Base-by-base conservation (phyloP, 2,797 vertebrate genomes). In the Melanogrammus aeglefinus region DNA sequence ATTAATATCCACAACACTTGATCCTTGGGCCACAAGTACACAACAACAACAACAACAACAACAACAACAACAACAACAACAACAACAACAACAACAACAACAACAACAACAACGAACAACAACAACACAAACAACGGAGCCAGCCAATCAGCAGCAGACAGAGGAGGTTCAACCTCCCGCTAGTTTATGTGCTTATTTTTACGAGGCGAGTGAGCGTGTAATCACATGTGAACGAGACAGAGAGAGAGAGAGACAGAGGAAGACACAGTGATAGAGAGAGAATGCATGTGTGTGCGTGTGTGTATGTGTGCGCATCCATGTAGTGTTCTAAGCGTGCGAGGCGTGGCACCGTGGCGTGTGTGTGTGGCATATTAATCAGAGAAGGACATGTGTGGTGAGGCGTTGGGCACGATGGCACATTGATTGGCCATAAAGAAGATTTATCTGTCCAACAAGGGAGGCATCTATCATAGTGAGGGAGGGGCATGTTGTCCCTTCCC, bases 351-450 rank as follows among this genome's bases (percentile, higher is more conserved):
- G 83, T 70, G 76, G 79, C 80, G 51, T 63, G 21, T 63, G 51
- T n/a, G 51, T 81, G 84, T n/a, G n/a, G 88, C 79, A 88, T 86
- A 85, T 89, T 92, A 85, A 91, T 93, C 88, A 86, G 41, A 80
- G 78, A 83, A 79, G 83, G 83, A 86, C 83, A 87, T 85, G 82
- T 86, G 87, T 88, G 77, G 84, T 76, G 69, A 63, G 85, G 85
- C 87, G 87, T 88, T 87, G 80, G 81, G 83, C 1, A 75, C 77
- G 66, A 87, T 86, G 86, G 87, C 80, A 88, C 86, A 90, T 91
- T 91, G 92, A 92, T 91, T 91, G 88, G 84, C 86, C 83, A 86
- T 91, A 90, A 91, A 91, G 86, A 91, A 91, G 90, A 91, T 91
- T 90, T 90, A 93, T 94, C 83, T 82, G 82, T 88, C 84, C 84